Percentiles rank a stretch among this genome's conserved stretches.
Evolutionary conservation across 1,140 invertebrate genomes (phyloP).

Genomic region (Pteromalus puparum): DNA sequence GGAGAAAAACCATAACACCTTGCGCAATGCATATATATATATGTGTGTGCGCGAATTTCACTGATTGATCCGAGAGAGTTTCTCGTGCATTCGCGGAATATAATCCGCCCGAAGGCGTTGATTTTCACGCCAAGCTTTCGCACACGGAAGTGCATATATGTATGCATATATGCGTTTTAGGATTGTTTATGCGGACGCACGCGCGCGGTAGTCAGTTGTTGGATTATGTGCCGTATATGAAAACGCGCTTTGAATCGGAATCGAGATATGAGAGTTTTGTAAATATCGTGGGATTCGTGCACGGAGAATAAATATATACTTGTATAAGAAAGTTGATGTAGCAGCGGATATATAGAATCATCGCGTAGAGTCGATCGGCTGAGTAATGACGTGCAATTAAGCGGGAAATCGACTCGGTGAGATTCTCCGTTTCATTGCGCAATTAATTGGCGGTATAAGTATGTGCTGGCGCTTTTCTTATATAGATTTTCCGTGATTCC

Average conservation of each 20-base stretch:
- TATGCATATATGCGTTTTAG: too few species aligned
- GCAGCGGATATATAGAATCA: not conserved
- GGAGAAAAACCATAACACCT: not conserved
- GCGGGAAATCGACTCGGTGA: not conserved
- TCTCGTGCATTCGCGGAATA: not conserved
- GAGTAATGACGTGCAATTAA: constrained; percentile 1
- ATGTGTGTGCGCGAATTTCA: not conserved
- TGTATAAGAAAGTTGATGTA: not conserved
- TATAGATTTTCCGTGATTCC: not conserved
- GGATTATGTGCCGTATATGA: too few species aligned
- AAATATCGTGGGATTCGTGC: not conserved
- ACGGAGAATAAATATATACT: not conserved
- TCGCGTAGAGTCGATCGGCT: not conserved
- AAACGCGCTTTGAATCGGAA: too few species aligned
- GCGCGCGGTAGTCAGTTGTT: too few species aligned
- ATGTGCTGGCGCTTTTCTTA: not conserved
- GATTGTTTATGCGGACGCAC: too few species aligned
- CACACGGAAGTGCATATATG: too few species aligned
- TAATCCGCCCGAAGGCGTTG: not conserved
- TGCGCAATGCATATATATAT: not conserved
- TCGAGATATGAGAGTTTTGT: too few species aligned
- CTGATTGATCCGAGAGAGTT: not conserved
- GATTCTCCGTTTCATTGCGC: not conserved
- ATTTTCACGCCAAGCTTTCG: not conserved
- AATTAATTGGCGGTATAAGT: not conserved